Evolutionary conservation across 2,888 invertebrate genomes (phyloP), one percentile per base, ranked within the genome.

Genomic region (Andrena praecox): DNA sequence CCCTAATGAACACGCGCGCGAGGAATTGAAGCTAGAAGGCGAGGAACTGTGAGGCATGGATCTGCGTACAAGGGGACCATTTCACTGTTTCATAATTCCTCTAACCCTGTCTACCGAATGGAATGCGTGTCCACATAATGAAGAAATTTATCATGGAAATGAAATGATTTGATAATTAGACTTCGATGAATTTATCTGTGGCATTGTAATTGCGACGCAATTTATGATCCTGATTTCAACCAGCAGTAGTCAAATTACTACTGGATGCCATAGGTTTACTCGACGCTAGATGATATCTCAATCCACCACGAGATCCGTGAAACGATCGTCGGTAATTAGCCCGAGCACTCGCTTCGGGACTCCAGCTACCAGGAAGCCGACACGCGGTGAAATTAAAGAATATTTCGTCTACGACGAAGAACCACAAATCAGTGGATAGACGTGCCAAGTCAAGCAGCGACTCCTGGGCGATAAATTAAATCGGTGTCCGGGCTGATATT

Each of bases 141-240:
- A 80, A 69, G 81, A 81, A 64, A 73, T 73, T 73, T 68, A 80
- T 80, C 64, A 63, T 63, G 42, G 59, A 68, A 64, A 80, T 80
- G 67, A 80, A 80, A 67, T 48, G 48, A 62, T 52, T 67, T 54
- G 62, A 27, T 66, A 67, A 80, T 80, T 72, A 71, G 35, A 59
- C 67, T 80, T 56, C 80, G 60, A 80, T 67, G 67, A 62, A 80
- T 67, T 72, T 62, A n/a, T 16, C 33, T 0, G 20, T 5, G 7
- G 27, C n/a, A 42, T 31, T 42, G 31, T 42, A 31, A 78, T 67
- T 4, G 62, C 42, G 7, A n/a, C 20, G 16, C 20, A 68, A 68
- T 76, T 76, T 67, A 67, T 76, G 60, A 27, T 62, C 35, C 54
- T 35, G 62, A 80, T 80, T 80, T 72, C 62, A 67, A 80, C 33